Evolutionary conservation across 2,113 vertebrate species (phyloP).

Genomic region (Hippolais icterina): DNA sequence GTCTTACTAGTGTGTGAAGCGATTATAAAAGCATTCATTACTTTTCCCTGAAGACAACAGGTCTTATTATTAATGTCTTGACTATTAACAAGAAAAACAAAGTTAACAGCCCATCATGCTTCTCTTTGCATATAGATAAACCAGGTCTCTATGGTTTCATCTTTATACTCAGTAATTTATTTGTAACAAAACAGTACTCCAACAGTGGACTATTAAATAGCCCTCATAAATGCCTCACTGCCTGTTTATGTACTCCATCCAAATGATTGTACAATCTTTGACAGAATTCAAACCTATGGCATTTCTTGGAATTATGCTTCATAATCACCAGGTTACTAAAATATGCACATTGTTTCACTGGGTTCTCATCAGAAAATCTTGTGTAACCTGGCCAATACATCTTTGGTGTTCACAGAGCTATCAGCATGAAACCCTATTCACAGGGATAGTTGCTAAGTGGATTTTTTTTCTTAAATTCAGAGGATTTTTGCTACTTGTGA

Average conservation of each 20-base stretch:
- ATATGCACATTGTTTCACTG: neutral
- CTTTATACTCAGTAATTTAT: neutral
- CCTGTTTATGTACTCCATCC: neutral
- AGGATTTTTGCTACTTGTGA: neutral
- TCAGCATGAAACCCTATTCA: neutral
- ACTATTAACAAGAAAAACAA: neutral
- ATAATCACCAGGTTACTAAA: neutral
- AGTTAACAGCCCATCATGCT: neutral
- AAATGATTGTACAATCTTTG: neutral
- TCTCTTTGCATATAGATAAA: neutral
- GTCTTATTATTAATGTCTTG: neutral
- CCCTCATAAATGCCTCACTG: accelerated
- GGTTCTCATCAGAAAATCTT: neutral
- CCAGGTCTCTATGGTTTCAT: neutral
- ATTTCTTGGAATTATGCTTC: neutral
- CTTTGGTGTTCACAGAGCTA: neutral
- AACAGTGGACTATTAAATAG: neutral
- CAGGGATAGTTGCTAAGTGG: neutral
- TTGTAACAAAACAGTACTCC: neutral
- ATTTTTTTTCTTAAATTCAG: neutral
- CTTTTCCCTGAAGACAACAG: neutral
- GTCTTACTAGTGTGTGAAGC: neutral
- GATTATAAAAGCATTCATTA: neutral
- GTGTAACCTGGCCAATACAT: neutral
- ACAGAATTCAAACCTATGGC: neutral